A percentile compares a stretch with the other conserved stretches of the same genome.
Conservation (phyloP, 1,140 invertebrate species). For the Hypsibius dujardini region DNA sequence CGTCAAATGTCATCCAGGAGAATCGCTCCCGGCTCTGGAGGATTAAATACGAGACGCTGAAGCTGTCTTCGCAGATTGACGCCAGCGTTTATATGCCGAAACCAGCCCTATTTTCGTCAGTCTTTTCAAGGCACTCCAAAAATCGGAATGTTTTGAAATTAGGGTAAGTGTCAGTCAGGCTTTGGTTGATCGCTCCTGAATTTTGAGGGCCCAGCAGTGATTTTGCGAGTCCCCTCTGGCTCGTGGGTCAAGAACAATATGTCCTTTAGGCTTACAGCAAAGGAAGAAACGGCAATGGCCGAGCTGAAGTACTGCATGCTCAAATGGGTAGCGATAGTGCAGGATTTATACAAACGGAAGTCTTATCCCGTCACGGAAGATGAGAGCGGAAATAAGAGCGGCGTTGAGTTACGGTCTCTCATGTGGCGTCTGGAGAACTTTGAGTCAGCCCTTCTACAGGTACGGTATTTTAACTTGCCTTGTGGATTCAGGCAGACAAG, state of each 20-base stretch:
- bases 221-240: no score
- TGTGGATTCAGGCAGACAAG: not conserved
- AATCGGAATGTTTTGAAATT: conserved; percentile 2
- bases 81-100: not conserved
- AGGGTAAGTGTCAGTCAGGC: not conserved
- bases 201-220: not conserved
- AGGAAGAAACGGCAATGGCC: not conserved
- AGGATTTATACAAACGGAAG: conserved; percentile 6
- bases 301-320: conserved; percentile 5
- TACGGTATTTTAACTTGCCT: not conserved
- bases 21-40: not conserved
- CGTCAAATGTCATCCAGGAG: not conserved
- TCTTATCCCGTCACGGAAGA: not conserved
- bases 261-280: not conserved
- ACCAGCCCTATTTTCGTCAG: not conserved
- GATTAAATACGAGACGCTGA: not conserved
- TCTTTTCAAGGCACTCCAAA: not conserved
- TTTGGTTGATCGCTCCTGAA: not conserved
- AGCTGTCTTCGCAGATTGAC: not conserved
- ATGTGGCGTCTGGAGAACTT: not conserved
- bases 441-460: conserved; percentile 5
- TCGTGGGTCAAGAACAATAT: not conserved
- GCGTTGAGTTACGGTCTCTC: not conserved
- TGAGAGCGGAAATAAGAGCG: not conserved
- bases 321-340: not conserved